Percentiles rank a stretch among this genome's conserved stretches.
phyloP scores from a whole-genome alignment of 35 echinoderm and acorn worm species.

The Anneissia japonica region DNA sequence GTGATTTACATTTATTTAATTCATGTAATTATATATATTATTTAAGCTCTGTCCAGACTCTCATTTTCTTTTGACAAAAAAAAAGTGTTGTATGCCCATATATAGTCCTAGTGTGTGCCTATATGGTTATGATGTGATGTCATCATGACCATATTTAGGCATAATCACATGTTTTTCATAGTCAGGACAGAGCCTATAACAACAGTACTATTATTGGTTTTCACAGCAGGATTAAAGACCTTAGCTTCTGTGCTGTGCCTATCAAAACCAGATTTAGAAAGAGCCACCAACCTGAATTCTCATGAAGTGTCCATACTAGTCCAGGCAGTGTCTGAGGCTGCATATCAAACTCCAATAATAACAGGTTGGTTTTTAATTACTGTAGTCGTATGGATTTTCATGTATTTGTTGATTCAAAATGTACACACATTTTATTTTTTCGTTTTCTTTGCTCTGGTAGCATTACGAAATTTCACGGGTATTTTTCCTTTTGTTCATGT shows the following conservation, averaged over 20 bases:
- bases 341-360: constrained; percentile 41
- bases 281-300: constrained; percentile 55
- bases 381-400: background rate
- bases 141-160: no score
- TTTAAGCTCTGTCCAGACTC: no score
- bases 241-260: constrained; percentile 60
- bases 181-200: no score
- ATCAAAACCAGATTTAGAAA: constrained; percentile 61
- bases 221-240: constrained; percentile 52
- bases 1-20: no score
- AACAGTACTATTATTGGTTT: background rate
- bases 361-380: constrained; percentile 46
- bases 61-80: no score
- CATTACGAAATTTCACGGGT: background rate
- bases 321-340: constrained; percentile 49
- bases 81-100: no score
- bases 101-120: no score
- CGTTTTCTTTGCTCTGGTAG: background rate
- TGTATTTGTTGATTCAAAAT: background rate
- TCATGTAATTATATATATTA: no score
- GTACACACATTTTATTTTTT: background rate
- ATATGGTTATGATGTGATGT: no score
- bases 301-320: constrained; percentile 49
- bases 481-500: background rate
- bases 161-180: no score